phyloP scores from a whole-genome alignment of 2,888 invertebrate genomes.

The Pammene fasciana region DNA sequence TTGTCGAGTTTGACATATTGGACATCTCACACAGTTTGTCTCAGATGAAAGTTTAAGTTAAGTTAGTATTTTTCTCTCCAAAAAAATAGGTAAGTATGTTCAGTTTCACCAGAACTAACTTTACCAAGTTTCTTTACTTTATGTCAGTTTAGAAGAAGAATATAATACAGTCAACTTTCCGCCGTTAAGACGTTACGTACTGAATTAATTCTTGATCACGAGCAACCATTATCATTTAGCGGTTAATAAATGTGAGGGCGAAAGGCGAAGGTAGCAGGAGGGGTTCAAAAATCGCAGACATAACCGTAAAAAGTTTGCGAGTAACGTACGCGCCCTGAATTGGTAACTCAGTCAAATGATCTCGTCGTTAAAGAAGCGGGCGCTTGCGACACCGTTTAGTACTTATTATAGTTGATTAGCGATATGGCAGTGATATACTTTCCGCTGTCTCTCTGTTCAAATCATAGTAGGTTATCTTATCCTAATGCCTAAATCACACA shows the following conservation, averaged over 20 bases:
- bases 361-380: conserved; percentile 63
- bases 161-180: conserved; percentile 47
- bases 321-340: conserved; percentile 74
- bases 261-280: conserved; percentile 68
- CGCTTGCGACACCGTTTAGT: conserved; percentile 52
- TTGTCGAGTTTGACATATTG: no score
- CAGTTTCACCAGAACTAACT: conserved; percentile 6
- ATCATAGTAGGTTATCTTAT: background rate
- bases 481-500: no score
- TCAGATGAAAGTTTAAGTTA: no score
- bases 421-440: conserved; percentile 37
- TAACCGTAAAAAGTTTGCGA: conserved; percentile 79
- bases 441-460: no score
- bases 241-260: conserved; percentile 73
- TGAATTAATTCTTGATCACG: conserved; percentile 69
- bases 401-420: conserved; percentile 55
- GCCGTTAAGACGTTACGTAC: conserved; percentile 51
- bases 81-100: background rate
- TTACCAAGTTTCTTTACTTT: conserved; percentile 17
- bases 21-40: no score
- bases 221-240: conserved; percentile 73
- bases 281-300: conserved; percentile 76
- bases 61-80: background rate
- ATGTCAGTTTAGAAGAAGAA: conserved; percentile 45
- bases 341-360: conserved; percentile 57